A percentile compares a stretch with the other conserved stretches of the same genome.
These are phyloP conservation scores for Calypte anna DNA, from an alignment of 2,113 vertebrate species.

Conservation along the genomic window DNA sequence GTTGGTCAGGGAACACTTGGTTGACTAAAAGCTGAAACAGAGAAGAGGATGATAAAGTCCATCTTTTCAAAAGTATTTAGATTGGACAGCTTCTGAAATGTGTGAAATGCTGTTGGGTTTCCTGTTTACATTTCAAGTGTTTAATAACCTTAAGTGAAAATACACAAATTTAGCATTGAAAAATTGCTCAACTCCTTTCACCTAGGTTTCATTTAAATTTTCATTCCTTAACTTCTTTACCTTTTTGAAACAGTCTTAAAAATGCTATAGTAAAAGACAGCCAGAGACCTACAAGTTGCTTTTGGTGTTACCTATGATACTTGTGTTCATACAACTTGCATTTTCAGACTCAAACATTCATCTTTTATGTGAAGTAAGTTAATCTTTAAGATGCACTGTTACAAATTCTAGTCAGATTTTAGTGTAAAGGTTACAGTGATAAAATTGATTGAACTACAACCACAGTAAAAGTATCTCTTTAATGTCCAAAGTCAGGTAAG, in stretches of 20 bases:
- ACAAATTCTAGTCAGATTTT: not conserved
- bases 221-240: not conserved
- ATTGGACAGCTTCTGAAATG: not conserved
- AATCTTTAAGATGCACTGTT: not conserved
- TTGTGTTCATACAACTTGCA: not conserved
- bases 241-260: not conserved
- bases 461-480: not conserved
- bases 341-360: not conserved
- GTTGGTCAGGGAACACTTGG: not conserved
- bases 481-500: not conserved
- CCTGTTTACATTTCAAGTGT: slow-evolving; percentile 26
- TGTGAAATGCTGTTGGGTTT: slow-evolving; percentile 28
- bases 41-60: not conserved
- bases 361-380: not conserved
- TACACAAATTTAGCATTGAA: not conserved
- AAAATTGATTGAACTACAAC: not conserved
- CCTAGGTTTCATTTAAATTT: not conserved
- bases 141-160: slow-evolving; percentile 26
- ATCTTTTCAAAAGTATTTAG: not conserved
- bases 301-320: not conserved
- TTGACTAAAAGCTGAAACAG: not conserved
- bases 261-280: not conserved
- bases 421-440: not conserved
- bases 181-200: not conserved
- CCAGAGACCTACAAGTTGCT: not conserved